phyloP scores from a whole-genome alignment of 2,888 invertebrate species.

The Anodontia alba region DNA sequence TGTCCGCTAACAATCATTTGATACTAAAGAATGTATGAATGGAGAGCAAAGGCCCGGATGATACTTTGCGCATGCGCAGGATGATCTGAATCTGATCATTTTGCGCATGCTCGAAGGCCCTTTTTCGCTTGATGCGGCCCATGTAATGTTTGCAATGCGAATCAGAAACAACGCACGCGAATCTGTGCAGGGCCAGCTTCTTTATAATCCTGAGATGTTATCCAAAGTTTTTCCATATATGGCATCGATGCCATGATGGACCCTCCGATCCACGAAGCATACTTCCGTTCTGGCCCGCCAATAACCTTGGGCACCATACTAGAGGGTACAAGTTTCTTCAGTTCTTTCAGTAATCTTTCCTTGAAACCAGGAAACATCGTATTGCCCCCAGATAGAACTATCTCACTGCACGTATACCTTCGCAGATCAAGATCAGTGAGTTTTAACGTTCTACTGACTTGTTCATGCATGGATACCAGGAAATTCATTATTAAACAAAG shows the following conservation, averaged over 20 bases:
- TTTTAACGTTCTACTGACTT: background rate
- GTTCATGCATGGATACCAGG: conserved; percentile 12
- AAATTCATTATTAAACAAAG: background rate
- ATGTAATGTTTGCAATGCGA: too few relatives aligned
- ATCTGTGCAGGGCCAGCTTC: background rate
- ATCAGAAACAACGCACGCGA: background rate
- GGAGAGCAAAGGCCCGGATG: too few relatives aligned
- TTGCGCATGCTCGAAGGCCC: too few relatives aligned
- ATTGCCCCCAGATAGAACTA: conserved; percentile 38
- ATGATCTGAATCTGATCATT: too few relatives aligned
- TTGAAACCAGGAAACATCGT: conserved; percentile 36
- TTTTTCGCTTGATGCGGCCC: too few relatives aligned
- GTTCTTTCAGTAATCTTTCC: conserved; percentile 30
- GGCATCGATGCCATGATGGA: background rate
- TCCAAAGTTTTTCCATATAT: background rate
- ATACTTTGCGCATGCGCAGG: too few relatives aligned
- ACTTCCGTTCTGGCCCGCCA: background rate
- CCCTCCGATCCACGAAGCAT: background rate
- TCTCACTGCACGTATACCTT: conserved; percentile 19
- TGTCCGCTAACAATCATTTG: too few relatives aligned
- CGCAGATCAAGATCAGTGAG: conserved; percentile 20
- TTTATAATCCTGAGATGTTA: background rate
- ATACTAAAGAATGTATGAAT: too few relatives aligned
- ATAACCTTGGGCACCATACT: background rate
- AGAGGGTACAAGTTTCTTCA: conserved; percentile 26